These are phyloP conservation scores for Oryzaephilus surinamensis DNA, from an alignment of 1,140 invertebrate genomes.

Conservation along the genomic window DNA sequence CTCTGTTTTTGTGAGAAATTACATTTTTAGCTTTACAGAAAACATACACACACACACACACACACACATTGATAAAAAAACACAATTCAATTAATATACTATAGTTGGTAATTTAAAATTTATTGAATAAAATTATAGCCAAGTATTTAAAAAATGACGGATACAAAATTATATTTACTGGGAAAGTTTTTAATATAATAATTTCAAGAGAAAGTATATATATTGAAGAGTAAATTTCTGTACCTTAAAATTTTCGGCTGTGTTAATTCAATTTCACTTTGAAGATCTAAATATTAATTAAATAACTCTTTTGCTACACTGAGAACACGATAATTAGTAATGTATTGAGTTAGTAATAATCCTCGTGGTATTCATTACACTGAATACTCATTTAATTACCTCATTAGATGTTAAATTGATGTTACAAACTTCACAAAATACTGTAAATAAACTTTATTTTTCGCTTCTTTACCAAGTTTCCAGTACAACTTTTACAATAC, in stretches of 20 bases:
- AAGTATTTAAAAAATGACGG: no score
- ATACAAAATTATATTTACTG: no score
- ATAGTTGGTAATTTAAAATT: not conserved
- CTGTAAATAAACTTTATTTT: constrained; percentile 30
- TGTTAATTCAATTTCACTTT: constrained; percentile 15
- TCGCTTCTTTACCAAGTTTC: no score
- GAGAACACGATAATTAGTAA: constrained; percentile 32
- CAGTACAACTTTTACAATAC: no score
- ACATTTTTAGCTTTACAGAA: constrained; percentile 18
- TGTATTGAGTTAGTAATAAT: constrained; percentile 37
- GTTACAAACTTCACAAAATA: constrained; percentile 31
- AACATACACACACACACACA: no score
- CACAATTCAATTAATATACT: not conserved
- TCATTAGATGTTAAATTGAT: constrained; percentile 39
- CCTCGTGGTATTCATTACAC: constrained; percentile 36
- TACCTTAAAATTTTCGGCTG: no score
- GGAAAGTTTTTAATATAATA: no score
- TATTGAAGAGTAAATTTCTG: no score
- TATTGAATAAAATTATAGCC: not conserved
- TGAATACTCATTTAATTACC: constrained; percentile 39
- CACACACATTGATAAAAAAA: not conserved
- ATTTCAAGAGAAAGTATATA: no score
- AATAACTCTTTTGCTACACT: constrained; percentile 27
- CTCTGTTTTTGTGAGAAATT: constrained; percentile 22
- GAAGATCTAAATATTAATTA: constrained; percentile 23